Conservation (phyloP, 2,113 vertebrate genomes). For the Columba livia region DNA sequence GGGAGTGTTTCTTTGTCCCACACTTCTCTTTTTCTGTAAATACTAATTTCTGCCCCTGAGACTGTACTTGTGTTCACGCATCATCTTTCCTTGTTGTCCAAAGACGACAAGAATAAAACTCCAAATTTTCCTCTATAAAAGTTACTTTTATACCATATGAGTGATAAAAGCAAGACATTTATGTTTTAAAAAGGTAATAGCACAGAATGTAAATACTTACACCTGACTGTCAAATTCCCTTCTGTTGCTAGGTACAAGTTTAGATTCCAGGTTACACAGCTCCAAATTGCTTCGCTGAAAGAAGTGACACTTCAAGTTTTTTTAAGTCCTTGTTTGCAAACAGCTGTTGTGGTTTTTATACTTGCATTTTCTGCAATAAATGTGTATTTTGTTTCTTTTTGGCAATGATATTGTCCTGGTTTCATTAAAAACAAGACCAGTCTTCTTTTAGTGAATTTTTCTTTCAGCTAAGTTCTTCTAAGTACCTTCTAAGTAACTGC, state of each 20-base stretch:
- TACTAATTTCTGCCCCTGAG: background rate
- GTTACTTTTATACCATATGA: background rate
- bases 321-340: background rate
- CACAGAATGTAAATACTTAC: background rate
- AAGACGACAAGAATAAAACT: background rate
- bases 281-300: background rate
- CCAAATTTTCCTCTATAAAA: background rate
- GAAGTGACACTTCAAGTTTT: background rate
- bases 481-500: too few species aligned
- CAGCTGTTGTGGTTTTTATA: background rate
- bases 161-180: background rate
- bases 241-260: background rate
- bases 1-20: background rate
- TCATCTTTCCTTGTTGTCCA: background rate
- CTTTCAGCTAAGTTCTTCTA: too few species aligned
- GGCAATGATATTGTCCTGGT: background rate
- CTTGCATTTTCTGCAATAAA: background rate
- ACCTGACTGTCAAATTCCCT: background rate
- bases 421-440: too few species aligned
- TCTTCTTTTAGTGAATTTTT: too few species aligned
- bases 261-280: slow-evolving; percentile 9
- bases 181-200: background rate
- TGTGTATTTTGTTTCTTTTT: background rate
- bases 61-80: background rate
- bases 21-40: background rate